Base-by-base conservation (phyloP, 2,888 invertebrate genomes). In the Drosophila paranaensis region DNA sequence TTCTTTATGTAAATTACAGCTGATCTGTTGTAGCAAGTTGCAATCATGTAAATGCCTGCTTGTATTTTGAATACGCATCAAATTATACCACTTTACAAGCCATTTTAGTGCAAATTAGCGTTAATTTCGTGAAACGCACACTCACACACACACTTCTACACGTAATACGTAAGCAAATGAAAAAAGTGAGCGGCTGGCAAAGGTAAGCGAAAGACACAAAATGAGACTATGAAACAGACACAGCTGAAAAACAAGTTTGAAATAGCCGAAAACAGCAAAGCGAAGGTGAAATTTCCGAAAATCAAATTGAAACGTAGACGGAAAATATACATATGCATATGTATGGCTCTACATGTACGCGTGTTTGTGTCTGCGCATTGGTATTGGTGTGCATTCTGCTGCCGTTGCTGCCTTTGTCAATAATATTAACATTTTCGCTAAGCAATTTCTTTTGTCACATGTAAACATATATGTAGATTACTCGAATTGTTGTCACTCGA, bases 291-390 rank as follows among this genome's bases (percentile, higher is more conserved):
- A 83, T 83, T 83, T 83, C 83, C 83, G 83, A 83, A 83, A 83
- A 83, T 89, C 83, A 85, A 83, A 89, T 88, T 84, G 90, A 90
- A 84, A 90, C 83, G 83, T 84, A 84, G 83, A 84, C 83, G 89
- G 89, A 84, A 84, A 90, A 71, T 82, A 89, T 76, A 79, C 69
- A 79, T 76, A 71, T 81, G 71, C 72, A 88, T 82, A 79, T 88
- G 80, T 70, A 81, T 62, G 64, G 30, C 39, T 77, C 39, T 77
- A 74, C 74, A 71, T 72, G 60, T 64, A 50, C 46, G 57, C 71
- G 64, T 70, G 48, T 53, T 50, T 65, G 40, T 57, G 33, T 8
- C 54, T 68, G 42, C 46, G 64, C 56, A 48, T 8, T 33, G 30
- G 30, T 33, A 33, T 51, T 65, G 27, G 65, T 77, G 77, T 56